Percentiles rank a stretch among this genome's conserved stretches.
phyloP scores from a whole-genome alignment of 2,797 vertebrate species.

The Sibirionetta formosa region DNA sequence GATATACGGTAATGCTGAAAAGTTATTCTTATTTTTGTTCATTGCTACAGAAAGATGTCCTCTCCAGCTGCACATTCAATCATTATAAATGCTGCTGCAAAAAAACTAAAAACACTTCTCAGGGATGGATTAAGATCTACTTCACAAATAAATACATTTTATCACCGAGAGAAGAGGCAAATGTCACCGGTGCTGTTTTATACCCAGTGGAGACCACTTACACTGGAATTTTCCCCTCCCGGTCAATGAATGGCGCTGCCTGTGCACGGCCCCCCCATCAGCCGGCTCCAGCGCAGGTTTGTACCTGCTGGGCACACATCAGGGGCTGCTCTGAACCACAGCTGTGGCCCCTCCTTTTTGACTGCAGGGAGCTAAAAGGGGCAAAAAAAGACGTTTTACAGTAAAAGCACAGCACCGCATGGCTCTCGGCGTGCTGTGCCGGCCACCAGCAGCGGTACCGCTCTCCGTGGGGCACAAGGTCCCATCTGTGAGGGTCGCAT shows the following conservation, averaged over 20 bases:
- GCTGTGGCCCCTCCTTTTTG: background rate
- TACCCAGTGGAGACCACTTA: background rate
- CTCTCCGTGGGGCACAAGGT: accelerated
- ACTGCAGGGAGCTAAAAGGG: accelerated
- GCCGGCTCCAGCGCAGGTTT: background rate
- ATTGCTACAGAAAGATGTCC: slow-evolving; percentile 47
- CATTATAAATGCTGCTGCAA: slow-evolving; percentile 42
- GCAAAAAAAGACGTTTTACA: background rate
- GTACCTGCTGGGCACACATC: background rate
- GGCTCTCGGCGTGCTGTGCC: too few relatives aligned
- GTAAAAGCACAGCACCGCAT: too few relatives aligned
- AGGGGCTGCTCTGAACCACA: background rate
- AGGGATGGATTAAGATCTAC: slow-evolving; percentile 45
- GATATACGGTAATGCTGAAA: slow-evolving; percentile 73
- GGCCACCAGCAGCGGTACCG: background rate
- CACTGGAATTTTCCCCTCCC: background rate
- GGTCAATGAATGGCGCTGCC: background rate
- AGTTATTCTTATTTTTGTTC: slow-evolving; percentile 75
- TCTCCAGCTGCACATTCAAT: slow-evolving; percentile 46
- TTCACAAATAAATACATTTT: slow-evolving; percentile 62
- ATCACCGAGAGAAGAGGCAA: slow-evolving; percentile 36
- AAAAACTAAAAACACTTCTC: slow-evolving; percentile 33
- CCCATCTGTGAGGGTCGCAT: accelerated
- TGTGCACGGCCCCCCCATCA: background rate
- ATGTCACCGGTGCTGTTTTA: background rate